Evolutionary conservation across 2,888 invertebrate genomes (phyloP), one percentile per base, ranked within the genome.

Genomic region (Bhutanitis thaidina): DNA sequence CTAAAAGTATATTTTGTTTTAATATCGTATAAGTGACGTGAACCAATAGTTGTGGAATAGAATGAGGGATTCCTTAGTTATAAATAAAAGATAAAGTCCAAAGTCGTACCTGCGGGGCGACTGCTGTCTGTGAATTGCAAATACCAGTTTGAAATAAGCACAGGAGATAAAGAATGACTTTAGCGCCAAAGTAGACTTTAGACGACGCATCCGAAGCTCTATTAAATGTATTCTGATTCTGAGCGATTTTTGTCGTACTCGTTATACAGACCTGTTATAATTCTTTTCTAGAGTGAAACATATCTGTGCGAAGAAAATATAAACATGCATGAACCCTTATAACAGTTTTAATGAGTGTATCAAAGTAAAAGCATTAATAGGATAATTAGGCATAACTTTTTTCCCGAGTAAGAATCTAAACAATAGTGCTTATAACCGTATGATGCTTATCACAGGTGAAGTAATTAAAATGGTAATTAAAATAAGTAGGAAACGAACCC

Each of bases 41-140:
- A 47, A 47, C 43, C 3, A 27, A 27, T 52, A 27, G 52, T 52
- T 41, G 77, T 76, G 73, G 47, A 43, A 56, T 59, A 60, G 57
- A 69, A 50, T 49, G 64, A 64, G 65, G 71, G 67, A 74, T 76
- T 73, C 72, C 74, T 79, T 74, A 76, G 81, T 80, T 87, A 88
- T 89, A 88, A 88, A 88, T 88, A 88, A 89, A 88, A 88, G 84
- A 89, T 88, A 79, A 75, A 73, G 78, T 82, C 73, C 71, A 70
- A 79, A 84, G 77, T 79, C 78, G 70, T 77, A 77, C 81, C 79
- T 80, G 77, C 72, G 64, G 73, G 71, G 75, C 67, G 73, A 75
- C 78, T 80, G 73, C 74, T 80, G 79, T 80, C 77, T 74, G 77
- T 80, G 87, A 87, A 86, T 87, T 85, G 85, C 87, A 88, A 88